Evolutionary conservation across 2,113 vertebrate genomes (phyloP), one percentile per base, ranked within the genome.

Genomic region (Cyanoderma ruficeps): DNA sequence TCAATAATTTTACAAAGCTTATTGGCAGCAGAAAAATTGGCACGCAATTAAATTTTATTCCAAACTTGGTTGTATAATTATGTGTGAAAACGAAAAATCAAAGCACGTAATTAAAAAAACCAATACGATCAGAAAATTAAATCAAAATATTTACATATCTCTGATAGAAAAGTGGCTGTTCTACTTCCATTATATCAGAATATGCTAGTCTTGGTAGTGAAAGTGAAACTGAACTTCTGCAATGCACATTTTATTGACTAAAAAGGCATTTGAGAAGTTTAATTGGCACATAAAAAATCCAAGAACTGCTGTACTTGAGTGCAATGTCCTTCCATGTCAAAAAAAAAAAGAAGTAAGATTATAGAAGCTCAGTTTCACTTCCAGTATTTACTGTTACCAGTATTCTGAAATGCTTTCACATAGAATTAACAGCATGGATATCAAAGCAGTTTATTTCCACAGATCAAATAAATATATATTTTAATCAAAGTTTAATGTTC

Each of bases 91-190:
- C 61, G 35, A 91, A 67, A 92, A 87, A 87, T 64, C 76, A 81
- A 64, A 86, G 16, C 28, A 33, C 27, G 52, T 67, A 1, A 24
- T 35, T 67, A 52, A 86, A 81, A 91, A 69, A 83, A 11, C 23
- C 94, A 77, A 92, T 78, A 30, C 28, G 90, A 68, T 86, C 47
- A 84, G 44, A 42, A 96, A 95, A 84, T 76, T 79, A 80, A 85
- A 79, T 69, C 41, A 71, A n/a, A 71, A 90, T 5, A 82, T 80
- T 69, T 95, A 30, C 18, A 24, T 47, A 8, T 28, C 47, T 13
- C 46, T 67, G 39, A 35, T 30, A 81, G 46, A 18, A 82, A 88
- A 78, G 56, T 2, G 30, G 47, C 39, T 79, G 14, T 39, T 91
- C 23, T 82, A 4, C 28, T 60, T 83, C 35, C 11, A 7, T 67